Evolutionary conservation across 1,140 invertebrate genomes (phyloP).

Genomic region (Camponotus pennsylvanicus): DNA sequence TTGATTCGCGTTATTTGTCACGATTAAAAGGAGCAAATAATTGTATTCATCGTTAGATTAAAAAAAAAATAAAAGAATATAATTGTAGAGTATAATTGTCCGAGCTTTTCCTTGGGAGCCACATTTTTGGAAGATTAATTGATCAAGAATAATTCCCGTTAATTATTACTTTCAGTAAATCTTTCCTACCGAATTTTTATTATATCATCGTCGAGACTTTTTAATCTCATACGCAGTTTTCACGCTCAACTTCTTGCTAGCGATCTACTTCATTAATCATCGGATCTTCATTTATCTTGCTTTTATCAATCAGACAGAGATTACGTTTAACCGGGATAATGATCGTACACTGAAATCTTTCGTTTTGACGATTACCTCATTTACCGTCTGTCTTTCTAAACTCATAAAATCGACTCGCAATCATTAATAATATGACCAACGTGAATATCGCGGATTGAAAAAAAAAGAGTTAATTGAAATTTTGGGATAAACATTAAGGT

Average conservation of each 20-base stretch:
- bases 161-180: constrained; percentile 1
- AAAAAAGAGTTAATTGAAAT: neutral
- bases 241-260: neutral
- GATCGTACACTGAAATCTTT: neutral
- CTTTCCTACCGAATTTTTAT: neutral
- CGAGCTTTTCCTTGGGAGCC: neutral
- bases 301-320: constrained; percentile 41
- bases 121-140: constrained; percentile 5
- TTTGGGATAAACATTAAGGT: neutral
- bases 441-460: neutral
- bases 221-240: constrained; percentile 6
- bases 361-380: no score
- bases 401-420: constrained; percentile 12
- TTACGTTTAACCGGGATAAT: neutral
- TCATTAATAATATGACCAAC: constrained; percentile 5
- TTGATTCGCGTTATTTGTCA: neutral
- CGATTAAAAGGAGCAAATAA: neutral
- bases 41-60: neutral
- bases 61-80: neutral
- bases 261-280: constrained; percentile 36
- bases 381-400: no score
- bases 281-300: neutral
- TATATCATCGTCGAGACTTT: constrained; percentile 12
- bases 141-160: neutral
- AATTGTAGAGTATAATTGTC: constrained; percentile 2